Base-by-base conservation (phyloP, 2,113 vertebrate species). In the Thymallus thymallus region DNA sequence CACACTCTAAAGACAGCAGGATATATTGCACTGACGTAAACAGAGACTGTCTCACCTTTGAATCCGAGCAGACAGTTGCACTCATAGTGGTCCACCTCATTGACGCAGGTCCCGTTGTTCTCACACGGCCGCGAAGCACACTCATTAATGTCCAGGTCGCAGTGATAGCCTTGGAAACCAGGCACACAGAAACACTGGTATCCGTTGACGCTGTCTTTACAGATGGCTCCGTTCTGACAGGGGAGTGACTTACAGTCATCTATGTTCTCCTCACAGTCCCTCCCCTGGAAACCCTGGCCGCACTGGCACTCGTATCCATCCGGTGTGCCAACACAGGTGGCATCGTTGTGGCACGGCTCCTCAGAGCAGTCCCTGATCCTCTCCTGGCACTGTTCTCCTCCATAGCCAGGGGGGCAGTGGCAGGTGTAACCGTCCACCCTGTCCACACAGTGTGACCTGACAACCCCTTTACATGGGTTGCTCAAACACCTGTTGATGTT, bases 131-230 rank as follows among this genome's bases (percentile, higher is more conserved):
- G 88, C 35, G 97, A 99, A 0, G 96, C 96, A 9, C 98, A 99
- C 84, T 99, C 98, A 0, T 99, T 94, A 76, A 99, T 99, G 89
- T 99, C 96, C 76, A 99, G 90, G 71, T 98, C 96, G 32, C 98
- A 99, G 92, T 87, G 91, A 72, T 90, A 92, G 18, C 98, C 98
- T 82, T 99, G 98, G 90, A 97, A 99, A 1, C 98, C 98, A 0
- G 98, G 98, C 74, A 99, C 98, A 0, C 98, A 99, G 92, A 95
- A 99, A 72, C 98, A 99, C 85, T 91, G 92, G 84, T 96, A 98
- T 69, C 81, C 76, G 0, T 82, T 72, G 13, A 89, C 61, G 0
- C 89, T 78, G 30, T 96, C 92, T 60, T 93, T 81, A 82, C 98
- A 99, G 87, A 99, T 95, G 78, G 97, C 98, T 0, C 96, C 96